A percentile compares a stretch with the other conserved stretches of the same genome.
Evolutionary conservation across 2,797 vertebrate species (phyloP).

Genomic region (Hippoglossus hippoglossus): DNA sequence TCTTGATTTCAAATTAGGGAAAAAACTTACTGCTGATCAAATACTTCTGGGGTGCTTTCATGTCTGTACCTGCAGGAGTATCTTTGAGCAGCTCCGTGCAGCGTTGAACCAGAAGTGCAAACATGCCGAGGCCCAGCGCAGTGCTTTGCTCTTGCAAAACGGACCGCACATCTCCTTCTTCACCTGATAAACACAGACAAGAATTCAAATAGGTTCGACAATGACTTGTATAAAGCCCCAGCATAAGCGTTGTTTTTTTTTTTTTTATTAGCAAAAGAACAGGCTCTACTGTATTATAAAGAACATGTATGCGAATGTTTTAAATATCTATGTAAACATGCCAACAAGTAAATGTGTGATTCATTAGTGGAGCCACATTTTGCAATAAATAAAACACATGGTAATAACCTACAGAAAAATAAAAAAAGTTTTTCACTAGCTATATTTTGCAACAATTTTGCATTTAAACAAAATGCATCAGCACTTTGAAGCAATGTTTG

Average conservation of each 20-base stretch:
- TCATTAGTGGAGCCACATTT: too few relatives aligned
- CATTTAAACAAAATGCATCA: not conserved
- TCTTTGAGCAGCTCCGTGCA: conserved; percentile 91
- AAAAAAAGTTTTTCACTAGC: not conserved
- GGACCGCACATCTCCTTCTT: conserved; percentile 88
- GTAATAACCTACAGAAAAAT: not conserved
- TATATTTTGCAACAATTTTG: not conserved
- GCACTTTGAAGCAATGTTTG: not conserved
- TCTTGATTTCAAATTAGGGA: not conserved
- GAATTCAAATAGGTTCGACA: not conserved
- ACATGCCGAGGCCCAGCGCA: conserved; percentile 93
- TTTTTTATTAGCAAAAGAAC: not conserved
- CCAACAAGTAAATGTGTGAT: too few relatives aligned
- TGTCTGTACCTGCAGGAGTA: conserved; percentile 76
- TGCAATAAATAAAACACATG: too few relatives aligned
- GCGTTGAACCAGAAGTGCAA: conserved; percentile 91
- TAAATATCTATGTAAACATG: too few relatives aligned
- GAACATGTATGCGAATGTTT: too few relatives aligned
- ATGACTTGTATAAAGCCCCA: not conserved
- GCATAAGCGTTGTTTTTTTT: not conserved
- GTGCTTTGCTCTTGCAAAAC: conserved; percentile 94
- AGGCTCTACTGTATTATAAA: too few relatives aligned
- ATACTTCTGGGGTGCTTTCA: not conserved
- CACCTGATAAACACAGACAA: conserved; percentile 58
- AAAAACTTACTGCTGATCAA: not conserved